phyloP scores from a whole-genome alignment of 2,797 vertebrate genomes.

The Chloroceryle inda region DNA sequence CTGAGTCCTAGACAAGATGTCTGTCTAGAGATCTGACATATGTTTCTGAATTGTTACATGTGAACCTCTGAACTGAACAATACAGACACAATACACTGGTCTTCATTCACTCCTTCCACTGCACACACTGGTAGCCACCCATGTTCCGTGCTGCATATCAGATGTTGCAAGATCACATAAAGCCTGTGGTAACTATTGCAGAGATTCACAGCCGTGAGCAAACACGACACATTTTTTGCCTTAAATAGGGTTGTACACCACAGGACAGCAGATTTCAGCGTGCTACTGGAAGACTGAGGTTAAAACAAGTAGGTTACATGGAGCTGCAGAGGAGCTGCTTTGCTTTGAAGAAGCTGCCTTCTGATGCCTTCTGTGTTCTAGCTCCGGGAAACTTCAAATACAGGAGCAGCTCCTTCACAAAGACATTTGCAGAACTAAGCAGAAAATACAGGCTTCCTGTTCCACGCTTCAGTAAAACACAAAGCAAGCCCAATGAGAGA shows the following conservation, averaged over 20 bases:
- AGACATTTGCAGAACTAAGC: neutral
- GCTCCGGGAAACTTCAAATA: neutral
- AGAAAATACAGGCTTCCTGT: neutral
- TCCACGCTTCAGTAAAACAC: neutral
- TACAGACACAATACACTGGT: neutral
- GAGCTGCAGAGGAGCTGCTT: neutral
- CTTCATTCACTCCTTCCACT: neutral
- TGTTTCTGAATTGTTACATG: neutral
- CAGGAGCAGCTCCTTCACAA: neutral
- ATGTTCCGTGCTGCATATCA: neutral
- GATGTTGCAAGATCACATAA: fast-evolving
- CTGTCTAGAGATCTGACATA: neutral
- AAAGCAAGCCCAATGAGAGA: neutral
- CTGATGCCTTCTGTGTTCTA: neutral
- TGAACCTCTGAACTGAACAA: neutral
- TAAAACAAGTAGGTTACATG: neutral
- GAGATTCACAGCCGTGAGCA: neutral
- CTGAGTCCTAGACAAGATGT: neutral
- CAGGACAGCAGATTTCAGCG: neutral
- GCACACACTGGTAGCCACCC: neutral
- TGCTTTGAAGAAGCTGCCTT: neutral
- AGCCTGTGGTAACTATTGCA: fast-evolving
- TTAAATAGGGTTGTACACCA: neutral
- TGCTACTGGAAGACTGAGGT: neutral
- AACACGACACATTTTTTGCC: neutral